Conservation (phyloP, 2,113 vertebrate genomes). For the Melanerpes aurifrons region DNA sequence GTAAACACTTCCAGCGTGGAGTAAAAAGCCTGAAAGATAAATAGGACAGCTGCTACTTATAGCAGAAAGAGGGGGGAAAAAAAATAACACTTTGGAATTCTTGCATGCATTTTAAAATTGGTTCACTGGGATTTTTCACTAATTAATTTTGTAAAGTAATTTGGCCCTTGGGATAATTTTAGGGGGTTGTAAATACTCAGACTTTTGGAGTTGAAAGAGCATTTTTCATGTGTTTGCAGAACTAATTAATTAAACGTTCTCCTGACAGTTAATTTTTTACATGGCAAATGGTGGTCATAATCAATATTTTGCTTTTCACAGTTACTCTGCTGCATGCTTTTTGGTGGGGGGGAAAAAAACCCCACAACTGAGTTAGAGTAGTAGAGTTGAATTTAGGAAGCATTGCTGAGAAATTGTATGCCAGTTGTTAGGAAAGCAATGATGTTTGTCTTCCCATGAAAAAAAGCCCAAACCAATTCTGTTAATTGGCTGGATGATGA, state of each 20-base stretch:
- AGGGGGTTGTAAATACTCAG: constrained; percentile 7
- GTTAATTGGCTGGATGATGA: neutral
- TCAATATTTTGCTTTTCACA: neutral
- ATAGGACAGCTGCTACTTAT: neutral
- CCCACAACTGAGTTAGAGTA: neutral
- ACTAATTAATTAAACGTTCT: constrained; percentile 1
- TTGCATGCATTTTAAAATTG: neutral
- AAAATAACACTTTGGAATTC: neutral
- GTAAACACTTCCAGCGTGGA: neutral
- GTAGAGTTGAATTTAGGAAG: neutral
- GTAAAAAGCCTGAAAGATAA: constrained; percentile 29
- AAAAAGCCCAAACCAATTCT: neutral
- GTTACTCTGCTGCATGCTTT: neutral
- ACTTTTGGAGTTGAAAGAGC: neutral
- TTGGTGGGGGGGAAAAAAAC: neutral
- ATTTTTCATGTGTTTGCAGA: constrained; percentile 21
- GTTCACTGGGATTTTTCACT: constrained; percentile 37
- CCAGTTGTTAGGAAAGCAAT: neutral
- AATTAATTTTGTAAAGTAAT: constrained; percentile 36
- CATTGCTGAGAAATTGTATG: neutral
- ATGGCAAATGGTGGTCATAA: neutral
- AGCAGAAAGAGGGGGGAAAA: neutral
- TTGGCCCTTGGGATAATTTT: constrained; percentile 27
- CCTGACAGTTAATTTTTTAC: constrained; percentile 7
- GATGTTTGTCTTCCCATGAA: neutral